Base-by-base conservation (phyloP, 2,113 vertebrate genomes). In the Kryptolebias marmoratus region DNA sequence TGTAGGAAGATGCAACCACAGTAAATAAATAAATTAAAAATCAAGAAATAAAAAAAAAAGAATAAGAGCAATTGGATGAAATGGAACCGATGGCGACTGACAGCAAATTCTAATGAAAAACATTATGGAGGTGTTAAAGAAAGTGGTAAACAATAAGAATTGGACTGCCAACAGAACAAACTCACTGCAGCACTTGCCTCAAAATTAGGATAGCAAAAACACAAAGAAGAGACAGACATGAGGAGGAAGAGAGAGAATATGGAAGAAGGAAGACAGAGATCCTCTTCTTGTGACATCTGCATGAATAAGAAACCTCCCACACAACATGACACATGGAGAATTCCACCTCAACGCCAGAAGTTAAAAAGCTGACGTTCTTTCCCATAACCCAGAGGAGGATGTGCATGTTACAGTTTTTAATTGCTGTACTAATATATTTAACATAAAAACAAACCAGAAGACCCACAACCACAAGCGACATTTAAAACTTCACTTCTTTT, bases 81-180 rank as follows among this genome's bases (percentile, higher is more conserved):
- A 82, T 84, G 84, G 77, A 90, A 86, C 64, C 53, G 88, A 91
- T 71, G 77, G 62, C 72, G 50, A 86, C 75, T 85, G 88, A 91
- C 89, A 89, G 83, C 69, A 56, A 67, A 75, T 84, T 84, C 79
- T 91, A 87, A 90, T 91, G 86, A 90, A 93, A 90, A 89, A 88
- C 79, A 92, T 93, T 80, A 94, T 83, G 84, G 86, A 84, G 83
- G 87, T 88, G 90, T 91, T 91, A 89, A 88, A 85, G 39, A 69
- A 89, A 89, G 86, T 63, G 76, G 64, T 73, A 81, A 86, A 91
- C 85, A 82, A 82, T 83, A 57, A 82, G 82, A 64, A 52, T 60
- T 4, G 75, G 71, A 64, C 65, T 77, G 86, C 75, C 72, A 74
- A 18, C 68, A 66, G 64, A 81, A 81, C 27, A 18, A 78, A 67